These are phyloP conservation scores for Drosophila aldrichi DNA, from an alignment of 2,888 invertebrate species.

Conservation along the genomic window DNA sequence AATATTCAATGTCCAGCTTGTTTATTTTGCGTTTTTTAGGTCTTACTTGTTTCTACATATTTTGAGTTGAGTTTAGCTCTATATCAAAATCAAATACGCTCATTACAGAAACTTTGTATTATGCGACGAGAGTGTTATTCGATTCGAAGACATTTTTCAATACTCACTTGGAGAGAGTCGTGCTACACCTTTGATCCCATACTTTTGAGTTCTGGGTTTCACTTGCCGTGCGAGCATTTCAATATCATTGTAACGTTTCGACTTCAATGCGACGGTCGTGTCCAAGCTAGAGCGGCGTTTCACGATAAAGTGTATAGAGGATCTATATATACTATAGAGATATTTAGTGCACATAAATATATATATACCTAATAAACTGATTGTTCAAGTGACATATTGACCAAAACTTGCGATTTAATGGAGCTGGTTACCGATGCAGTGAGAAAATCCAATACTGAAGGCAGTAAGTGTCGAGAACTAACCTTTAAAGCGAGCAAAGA, in stretches of 20 bases:
- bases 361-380: conserved; percentile 2
- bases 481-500: neutral
- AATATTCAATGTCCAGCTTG: neutral
- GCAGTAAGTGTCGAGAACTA: conserved; percentile 59
- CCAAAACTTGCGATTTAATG: conserved; percentile 42
- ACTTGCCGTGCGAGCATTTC: conserved; percentile 35
- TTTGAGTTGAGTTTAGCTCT: neutral
- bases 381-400: conserved; percentile 17
- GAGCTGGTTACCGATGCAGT: conserved; percentile 49
- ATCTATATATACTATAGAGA: conserved; percentile 21
- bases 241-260: conserved; percentile 59
- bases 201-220: conserved; percentile 41
- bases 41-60: neutral
- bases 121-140: conserved; percentile 25
- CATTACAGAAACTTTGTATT: conserved; percentile 2
- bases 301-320: conserved; percentile 17
- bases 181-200: conserved; percentile 64
- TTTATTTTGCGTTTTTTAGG: neutral
- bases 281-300: conserved; percentile 21
- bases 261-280: conserved; percentile 72
- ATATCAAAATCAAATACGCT: conserved; percentile 15
- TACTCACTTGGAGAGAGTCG: conserved; percentile 25
- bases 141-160: conserved; percentile 19
- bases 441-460: conserved; percentile 48
- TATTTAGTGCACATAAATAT: conserved; percentile 16